These are phyloP conservation scores for Ectemnius cavifrons DNA, from an alignment of 2,888 invertebrate genomes.

Conservation along the genomic window DNA sequence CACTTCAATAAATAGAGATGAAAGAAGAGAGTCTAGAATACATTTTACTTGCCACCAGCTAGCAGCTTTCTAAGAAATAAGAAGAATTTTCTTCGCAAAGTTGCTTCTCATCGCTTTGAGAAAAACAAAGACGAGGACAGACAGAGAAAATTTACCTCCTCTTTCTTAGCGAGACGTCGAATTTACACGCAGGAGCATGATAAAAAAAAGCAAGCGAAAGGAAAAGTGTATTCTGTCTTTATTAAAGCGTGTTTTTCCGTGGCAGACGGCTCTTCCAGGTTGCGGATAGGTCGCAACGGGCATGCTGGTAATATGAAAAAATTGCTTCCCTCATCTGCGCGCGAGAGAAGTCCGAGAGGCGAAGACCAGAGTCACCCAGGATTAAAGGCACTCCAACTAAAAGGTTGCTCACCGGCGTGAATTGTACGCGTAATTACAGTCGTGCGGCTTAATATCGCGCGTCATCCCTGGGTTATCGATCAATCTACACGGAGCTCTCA, in stretches of 20 bases:
- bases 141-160: no score
- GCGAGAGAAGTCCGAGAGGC: background rate
- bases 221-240: slow-evolving; percentile 1
- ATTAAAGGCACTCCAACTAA: background rate
- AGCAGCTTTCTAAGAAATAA: background rate
- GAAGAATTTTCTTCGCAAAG: background rate
- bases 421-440: slow-evolving; percentile 41
- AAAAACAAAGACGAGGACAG: background rate
- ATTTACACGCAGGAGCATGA: background rate
- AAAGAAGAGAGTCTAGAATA: no score
- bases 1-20: no score
- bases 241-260: background rate
- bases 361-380: background rate
- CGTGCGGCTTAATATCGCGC: slow-evolving; percentile 34
- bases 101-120: background rate
- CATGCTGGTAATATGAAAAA: background rate
- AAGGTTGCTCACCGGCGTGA: background rate
- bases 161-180: background rate
- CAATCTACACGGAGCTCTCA: slow-evolving; percentile 34
- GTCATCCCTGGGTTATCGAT: slow-evolving; percentile 39
- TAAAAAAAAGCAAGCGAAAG: background rate
- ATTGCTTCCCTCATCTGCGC: background rate
- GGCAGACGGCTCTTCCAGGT: background rate
- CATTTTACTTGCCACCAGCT: no score
- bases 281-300: background rate